phyloP scores from a whole-genome alignment of 2,113 vertebrate genomes.

The Charadrius vociferus region DNA sequence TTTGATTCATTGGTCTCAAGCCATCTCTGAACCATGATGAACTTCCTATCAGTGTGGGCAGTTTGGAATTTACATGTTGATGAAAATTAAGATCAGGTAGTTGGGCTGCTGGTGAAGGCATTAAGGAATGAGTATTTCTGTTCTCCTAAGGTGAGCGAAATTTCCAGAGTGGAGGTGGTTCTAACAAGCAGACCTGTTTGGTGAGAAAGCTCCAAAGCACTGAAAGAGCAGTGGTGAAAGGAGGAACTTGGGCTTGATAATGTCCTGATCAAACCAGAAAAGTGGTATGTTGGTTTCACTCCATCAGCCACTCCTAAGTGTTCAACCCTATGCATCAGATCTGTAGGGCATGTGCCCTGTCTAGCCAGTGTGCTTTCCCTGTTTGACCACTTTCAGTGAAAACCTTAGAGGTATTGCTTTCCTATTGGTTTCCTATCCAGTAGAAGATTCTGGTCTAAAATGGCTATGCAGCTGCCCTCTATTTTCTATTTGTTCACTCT shows the following conservation, averaged over 20 bases:
- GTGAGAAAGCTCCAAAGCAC: neutral
- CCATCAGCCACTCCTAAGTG: neutral
- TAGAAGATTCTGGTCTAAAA: neutral
- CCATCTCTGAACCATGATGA: neutral
- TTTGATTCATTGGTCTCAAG: neutral
- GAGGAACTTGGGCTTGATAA: neutral
- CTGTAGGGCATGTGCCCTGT: neutral
- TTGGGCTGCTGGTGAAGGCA: neutral
- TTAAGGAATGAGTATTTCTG: neutral
- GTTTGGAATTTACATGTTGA: neutral
- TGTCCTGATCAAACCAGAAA: conserved; percentile 22
- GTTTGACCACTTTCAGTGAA: neutral
- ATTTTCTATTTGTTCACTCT: neutral
- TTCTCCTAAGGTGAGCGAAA: neutral
- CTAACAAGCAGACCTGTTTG: neutral
- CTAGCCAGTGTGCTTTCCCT: neutral
- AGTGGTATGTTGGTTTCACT: neutral
- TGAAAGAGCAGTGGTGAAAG: neutral
- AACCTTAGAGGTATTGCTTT: neutral
- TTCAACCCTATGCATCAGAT: neutral
- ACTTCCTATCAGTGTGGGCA: neutral
- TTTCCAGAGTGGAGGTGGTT: neutral
- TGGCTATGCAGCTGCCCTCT: neutral
- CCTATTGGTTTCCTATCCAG: neutral
- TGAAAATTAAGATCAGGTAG: neutral